Conservation (phyloP, 2,113 vertebrate species). For the Lophochroa leadbeateri region DNA sequence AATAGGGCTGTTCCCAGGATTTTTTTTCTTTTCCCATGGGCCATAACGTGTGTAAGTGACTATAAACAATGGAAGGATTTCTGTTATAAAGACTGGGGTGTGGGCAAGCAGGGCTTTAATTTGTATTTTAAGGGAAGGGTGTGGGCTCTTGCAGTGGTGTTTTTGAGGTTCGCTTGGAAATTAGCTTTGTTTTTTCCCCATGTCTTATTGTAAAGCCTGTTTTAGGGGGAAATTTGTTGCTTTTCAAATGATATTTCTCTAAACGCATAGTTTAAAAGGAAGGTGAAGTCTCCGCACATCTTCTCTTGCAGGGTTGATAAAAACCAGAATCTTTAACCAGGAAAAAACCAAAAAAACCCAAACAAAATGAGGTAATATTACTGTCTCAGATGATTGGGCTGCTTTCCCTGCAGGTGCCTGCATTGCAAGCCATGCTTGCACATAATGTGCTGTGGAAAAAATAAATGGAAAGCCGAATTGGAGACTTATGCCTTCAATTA, state of each 20-base stretch:
- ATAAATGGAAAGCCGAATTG: background rate
- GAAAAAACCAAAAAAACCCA: background rate
- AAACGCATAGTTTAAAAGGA: background rate
- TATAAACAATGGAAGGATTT: conserved; percentile 58
- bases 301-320: conserved; percentile 15
- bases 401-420: conserved; percentile 39
- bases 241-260: background rate
- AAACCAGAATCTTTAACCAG: background rate
- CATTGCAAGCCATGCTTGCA: background rate
- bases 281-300: background rate
- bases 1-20: background rate
- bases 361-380: background rate
- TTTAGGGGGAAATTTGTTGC: background rate
- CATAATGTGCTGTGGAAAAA: conserved; percentile 40
- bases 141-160: background rate
- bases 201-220: background rate
- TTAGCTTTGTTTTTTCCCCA: background rate
- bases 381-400: background rate
- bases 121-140: conserved; percentile 33
- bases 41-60: conserved; percentile 5
- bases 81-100: background rate
- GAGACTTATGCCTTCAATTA: conserved; percentile 61
- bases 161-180: conserved; percentile 24
- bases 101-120: background rate
- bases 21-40: background rate